Evolutionary conservation across 2,113 vertebrate species (phyloP).

Genomic region (Megaleporinus macrocephalus): DNA sequence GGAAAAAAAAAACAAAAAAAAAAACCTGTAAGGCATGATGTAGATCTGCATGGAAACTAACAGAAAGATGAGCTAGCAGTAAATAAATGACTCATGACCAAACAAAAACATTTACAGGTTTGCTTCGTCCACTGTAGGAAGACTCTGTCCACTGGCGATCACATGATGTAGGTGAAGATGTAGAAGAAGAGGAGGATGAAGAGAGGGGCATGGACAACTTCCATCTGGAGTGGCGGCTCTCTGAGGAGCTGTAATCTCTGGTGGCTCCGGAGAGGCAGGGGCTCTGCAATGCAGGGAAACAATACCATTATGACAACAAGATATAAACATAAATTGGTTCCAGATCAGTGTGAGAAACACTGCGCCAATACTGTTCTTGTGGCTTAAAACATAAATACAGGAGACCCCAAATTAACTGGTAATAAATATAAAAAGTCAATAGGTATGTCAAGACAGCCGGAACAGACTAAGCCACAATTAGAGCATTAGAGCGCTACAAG

Average conservation of each 20-base stretch:
- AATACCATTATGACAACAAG: no score
- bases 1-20: background rate
- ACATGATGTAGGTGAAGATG: conserved; percentile 64
- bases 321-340: background rate
- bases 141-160: conserved; percentile 79
- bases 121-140: conserved; percentile 78
- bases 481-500: background rate
- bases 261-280: conserved; percentile 74
- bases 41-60: background rate
- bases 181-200: conserved; percentile 61
- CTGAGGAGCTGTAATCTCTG: conserved; percentile 80
- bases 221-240: conserved; percentile 78
- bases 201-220: conserved; percentile 78
- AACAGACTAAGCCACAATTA: no score
- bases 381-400: no score
- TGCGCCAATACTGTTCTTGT: no score
- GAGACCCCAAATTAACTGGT: no score
- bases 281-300: conserved; percentile 69
- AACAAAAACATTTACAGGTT: conserved; percentile 74
- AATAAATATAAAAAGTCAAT: no score
- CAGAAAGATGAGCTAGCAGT: background rate
- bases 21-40: background rate
- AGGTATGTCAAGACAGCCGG: no score
- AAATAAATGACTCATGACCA: background rate
- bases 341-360: background rate